Percentiles rank a stretch among this genome's conserved stretches.
phyloP scores from a whole-genome alignment of 2,113 vertebrate species.

The Spea bombifrons region DNA sequence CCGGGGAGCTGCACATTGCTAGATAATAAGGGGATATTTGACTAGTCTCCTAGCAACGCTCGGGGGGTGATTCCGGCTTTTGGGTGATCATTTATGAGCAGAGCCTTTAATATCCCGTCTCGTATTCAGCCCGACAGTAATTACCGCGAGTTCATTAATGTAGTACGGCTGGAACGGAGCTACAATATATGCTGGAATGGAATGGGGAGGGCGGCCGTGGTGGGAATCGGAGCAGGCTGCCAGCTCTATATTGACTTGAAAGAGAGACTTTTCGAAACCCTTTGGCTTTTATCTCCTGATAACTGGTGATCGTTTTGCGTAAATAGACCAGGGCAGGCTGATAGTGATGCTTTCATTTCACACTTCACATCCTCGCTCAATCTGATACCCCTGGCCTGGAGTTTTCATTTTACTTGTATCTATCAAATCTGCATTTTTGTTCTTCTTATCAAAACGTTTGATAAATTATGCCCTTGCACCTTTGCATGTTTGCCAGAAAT shows the following conservation, averaged over 20 bases:
- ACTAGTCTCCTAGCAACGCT: conserved; percentile 47
- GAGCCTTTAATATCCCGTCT: conserved; percentile 47
- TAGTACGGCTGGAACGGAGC: conserved; percentile 30
- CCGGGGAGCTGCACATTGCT: conserved; percentile 38
- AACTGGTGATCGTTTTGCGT: conserved; percentile 69
- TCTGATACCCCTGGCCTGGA: conserved; percentile 20
- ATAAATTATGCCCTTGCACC: too few relatives aligned
- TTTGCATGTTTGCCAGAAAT: too few relatives aligned
- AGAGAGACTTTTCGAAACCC: conserved; percentile 64
- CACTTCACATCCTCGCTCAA: conserved; percentile 56
- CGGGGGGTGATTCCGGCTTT: conserved; percentile 38
- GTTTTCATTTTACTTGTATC: conserved; percentile 7
- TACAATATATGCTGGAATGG: conserved; percentile 24
- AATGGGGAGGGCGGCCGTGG: not conserved
- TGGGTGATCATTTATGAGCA: conserved; percentile 43
- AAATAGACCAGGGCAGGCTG: conserved; percentile 59
- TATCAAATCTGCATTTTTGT: conserved; percentile 10
- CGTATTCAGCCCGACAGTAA: conserved; percentile 41
- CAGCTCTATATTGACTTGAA: conserved; percentile 41
- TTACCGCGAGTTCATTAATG: conserved; percentile 44
- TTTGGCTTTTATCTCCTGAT: conserved; percentile 62
- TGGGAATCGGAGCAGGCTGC: conserved; percentile 5
- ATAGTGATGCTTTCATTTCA: conserved; percentile 80
- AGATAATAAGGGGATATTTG: conserved; percentile 49
- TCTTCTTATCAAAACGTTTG: conserved; percentile 20